phyloP scores from a whole-genome alignment of 35 echinoderm and acorn worm species.

The Chiridota heheva region DNA sequence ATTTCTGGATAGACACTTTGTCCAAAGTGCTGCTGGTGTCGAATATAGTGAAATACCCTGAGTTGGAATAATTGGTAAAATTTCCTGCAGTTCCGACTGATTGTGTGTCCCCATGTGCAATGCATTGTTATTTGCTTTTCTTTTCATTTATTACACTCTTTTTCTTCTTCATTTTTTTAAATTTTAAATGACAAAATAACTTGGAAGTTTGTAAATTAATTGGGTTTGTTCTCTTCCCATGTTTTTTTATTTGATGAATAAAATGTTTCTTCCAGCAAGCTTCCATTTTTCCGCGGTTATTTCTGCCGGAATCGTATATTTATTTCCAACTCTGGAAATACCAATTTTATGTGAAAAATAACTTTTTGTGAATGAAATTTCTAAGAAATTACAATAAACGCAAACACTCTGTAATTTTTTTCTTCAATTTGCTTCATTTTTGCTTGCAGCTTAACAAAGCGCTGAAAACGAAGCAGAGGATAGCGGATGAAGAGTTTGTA shows the following conservation, averaged over 20 bases:
- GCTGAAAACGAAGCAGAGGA: slow-evolving; percentile 8
- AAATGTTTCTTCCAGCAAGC: neutral
- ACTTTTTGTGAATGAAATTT: neutral
- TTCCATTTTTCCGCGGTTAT: neutral
- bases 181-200: no score
- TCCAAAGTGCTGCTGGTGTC: no score
- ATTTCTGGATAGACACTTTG: no score
- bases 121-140: no score
- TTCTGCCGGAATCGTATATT: neutral
- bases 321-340: neutral
- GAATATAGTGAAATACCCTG: no score
- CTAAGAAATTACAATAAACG: neutral
- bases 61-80: no score
- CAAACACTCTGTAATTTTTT: neutral
- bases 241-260: neutral
- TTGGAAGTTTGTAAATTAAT: no score
- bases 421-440: neutral
- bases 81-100: no score
- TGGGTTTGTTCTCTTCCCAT: no score
- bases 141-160: no score
- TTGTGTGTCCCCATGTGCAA: no score
- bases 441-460: slow-evolving; percentile 30
- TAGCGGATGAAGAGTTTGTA: slow-evolving; percentile 19
- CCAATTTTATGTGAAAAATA: neutral
- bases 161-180: no score